These are phyloP conservation scores for Brenthis daphne DNA, from an alignment of 2,888 invertebrate species.

Conservation along the genomic window DNA sequence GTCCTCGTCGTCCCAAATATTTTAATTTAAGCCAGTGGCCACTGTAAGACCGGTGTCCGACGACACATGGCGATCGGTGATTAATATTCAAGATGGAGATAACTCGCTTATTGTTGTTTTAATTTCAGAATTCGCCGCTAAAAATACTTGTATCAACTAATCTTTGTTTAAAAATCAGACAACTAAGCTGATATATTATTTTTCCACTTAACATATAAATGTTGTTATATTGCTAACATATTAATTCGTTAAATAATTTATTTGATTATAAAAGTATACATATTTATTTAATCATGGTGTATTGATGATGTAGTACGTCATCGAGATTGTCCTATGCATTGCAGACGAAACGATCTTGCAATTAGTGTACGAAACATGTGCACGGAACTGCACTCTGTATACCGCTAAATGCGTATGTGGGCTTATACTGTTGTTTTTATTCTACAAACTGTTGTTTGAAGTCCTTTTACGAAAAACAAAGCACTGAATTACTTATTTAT, in stretches of 20 bases:
- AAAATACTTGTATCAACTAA: not conserved
- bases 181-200: no score
- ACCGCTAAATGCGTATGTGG: slow-evolving; percentile 26
- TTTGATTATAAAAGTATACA: not conserved
- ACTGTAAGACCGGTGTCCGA: slow-evolving; percentile 46
- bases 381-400: slow-evolving; percentile 23
- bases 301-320: slow-evolving; percentile 1
- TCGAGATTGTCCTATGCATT: slow-evolving; percentile 14
- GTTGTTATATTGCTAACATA: no score
- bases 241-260: not conserved
- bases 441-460: not conserved
- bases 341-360: slow-evolving; percentile 18
- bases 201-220: no score
- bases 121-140: slow-evolving; percentile 49
- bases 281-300: not conserved
- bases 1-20: slow-evolving; percentile 58
- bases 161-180: not conserved
- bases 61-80: slow-evolving; percentile 69
- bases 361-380: slow-evolving; percentile 29
- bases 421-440: slow-evolving; percentile 2
- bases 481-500: not conserved
- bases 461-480: not conserved
- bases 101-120: slow-evolving; percentile 52
- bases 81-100: slow-evolving; percentile 75
- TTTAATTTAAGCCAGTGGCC: slow-evolving; percentile 69